Evolutionary conservation across 2,888 invertebrate species (phyloP).

Genomic region (Sinelater perroti): DNA sequence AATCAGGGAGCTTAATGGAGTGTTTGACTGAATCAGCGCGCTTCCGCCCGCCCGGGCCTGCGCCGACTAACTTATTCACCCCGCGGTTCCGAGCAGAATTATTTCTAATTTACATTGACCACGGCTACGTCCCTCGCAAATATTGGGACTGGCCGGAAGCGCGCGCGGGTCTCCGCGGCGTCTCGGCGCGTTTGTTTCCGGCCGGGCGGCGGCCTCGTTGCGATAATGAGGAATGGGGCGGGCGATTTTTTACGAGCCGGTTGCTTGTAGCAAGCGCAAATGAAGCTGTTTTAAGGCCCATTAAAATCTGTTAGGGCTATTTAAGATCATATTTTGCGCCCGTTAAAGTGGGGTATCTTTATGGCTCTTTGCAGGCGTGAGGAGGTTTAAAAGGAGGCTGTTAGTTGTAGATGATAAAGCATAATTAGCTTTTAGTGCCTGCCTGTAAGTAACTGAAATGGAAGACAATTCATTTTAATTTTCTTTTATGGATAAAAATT

Average conservation of each 20-base stretch:
- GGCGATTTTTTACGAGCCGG: background rate
- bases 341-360: too few relatives aligned
- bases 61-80: slow-evolving; percentile 37
- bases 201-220: too few relatives aligned
- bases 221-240: background rate
- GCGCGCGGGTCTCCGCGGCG: too few relatives aligned
- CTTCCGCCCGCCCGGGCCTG: slow-evolving; percentile 39
- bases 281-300: background rate
- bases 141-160: too few relatives aligned
- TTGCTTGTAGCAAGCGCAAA: background rate
- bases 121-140: slow-evolving; percentile 49
- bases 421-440: too few relatives aligned
- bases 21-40: slow-evolving; percentile 51
- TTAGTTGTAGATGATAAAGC: too few relatives aligned
- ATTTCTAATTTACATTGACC: slow-evolving; percentile 52
- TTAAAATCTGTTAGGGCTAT: background rate
- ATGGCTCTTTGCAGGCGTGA: too few relatives aligned
- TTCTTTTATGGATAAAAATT: too few relatives aligned
- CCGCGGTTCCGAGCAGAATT: slow-evolving; percentile 44
- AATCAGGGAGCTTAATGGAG: slow-evolving; percentile 54
- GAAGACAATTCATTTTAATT: too few relatives aligned
- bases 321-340: too few relatives aligned
- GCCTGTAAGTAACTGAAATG: too few relatives aligned
- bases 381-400: too few relatives aligned
- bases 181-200: background rate